Conservation (phyloP, 2,113 vertebrate species). For the Emydura subglobosa region DNA sequence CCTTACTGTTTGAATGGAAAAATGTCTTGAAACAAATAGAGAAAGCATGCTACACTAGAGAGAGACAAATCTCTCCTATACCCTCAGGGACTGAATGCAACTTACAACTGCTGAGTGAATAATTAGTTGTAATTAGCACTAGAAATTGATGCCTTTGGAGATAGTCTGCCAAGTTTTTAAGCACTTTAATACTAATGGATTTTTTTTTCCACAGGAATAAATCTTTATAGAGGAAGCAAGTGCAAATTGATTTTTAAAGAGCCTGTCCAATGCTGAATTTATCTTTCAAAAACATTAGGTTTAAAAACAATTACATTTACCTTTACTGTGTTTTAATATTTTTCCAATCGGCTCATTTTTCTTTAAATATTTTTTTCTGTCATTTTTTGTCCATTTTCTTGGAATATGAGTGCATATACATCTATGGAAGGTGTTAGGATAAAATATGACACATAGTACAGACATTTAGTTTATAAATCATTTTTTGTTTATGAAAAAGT, state of each 20-base stretch:
- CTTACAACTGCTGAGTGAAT: conserved; percentile 83
- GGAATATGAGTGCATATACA: not conserved
- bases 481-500: conserved; percentile 54
- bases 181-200: conserved; percentile 83
- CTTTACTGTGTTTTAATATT: conserved; percentile 61
- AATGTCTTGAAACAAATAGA: conserved; percentile 68
- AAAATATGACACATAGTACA: conserved; percentile 52
- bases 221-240: conserved; percentile 78
- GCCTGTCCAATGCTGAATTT: conserved; percentile 76
- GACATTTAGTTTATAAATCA: conserved; percentile 62
- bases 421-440: conserved; percentile 32
- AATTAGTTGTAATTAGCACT: conserved; percentile 83
- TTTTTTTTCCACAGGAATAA: conserved; percentile 76
- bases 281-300: conserved; percentile 76
- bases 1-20: not conserved
- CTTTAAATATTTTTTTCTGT: conserved; percentile 59
- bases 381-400: conserved; percentile 24
- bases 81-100: conserved; percentile 75
- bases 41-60: not conserved
- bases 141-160: conserved; percentile 84
- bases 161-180: conserved; percentile 84
- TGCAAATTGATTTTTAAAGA: conserved; percentile 84
- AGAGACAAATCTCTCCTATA: conserved; percentile 74
- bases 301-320: conserved; percentile 78
- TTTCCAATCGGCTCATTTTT: conserved; percentile 55